These are phyloP conservation scores for Falco naumanni DNA, from an alignment of 2,797 vertebrate genomes.

Conservation along the genomic window DNA sequence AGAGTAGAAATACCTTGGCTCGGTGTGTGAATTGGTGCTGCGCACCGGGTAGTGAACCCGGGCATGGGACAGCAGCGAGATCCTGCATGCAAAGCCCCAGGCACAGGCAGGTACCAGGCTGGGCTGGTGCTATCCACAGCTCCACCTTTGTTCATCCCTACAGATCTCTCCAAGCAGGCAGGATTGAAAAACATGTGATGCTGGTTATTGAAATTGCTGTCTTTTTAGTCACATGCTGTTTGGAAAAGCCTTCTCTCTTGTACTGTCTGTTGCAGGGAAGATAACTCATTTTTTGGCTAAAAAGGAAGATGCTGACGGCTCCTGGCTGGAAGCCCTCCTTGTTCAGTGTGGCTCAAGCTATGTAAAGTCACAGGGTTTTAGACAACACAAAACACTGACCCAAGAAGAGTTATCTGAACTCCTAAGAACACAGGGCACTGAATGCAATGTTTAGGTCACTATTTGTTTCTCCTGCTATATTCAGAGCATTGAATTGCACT, in stretches of 20 bases:
- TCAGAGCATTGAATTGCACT: background rate
- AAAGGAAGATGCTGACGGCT: background rate
- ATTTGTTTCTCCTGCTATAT: background rate
- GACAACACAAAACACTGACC: background rate
- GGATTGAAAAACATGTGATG: background rate
- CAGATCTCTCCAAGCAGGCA: background rate
- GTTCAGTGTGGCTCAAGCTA: background rate
- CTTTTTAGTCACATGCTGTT: background rate
- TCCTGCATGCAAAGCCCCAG: background rate
- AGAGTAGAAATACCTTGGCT: no score
- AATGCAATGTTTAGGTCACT: background rate
- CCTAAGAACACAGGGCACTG: fast-evolving
- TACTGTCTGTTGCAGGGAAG: background rate
- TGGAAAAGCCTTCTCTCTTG: background rate
- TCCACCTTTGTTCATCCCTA: background rate
- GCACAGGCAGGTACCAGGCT: background rate
- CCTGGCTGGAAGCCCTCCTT: background rate
- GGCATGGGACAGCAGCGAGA: background rate
- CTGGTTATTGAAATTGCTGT: background rate
- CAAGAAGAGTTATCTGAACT: background rate
- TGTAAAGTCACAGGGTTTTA: background rate
- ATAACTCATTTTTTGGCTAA: background rate
- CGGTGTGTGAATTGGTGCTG: no score
- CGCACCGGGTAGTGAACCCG: no score
- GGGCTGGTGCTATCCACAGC: background rate